These are phyloP conservation scores for human (Homo sapiens) DNA, from an alignment of 2,113 vertebrate genomes.

Conservation along the genomic window DNA sequence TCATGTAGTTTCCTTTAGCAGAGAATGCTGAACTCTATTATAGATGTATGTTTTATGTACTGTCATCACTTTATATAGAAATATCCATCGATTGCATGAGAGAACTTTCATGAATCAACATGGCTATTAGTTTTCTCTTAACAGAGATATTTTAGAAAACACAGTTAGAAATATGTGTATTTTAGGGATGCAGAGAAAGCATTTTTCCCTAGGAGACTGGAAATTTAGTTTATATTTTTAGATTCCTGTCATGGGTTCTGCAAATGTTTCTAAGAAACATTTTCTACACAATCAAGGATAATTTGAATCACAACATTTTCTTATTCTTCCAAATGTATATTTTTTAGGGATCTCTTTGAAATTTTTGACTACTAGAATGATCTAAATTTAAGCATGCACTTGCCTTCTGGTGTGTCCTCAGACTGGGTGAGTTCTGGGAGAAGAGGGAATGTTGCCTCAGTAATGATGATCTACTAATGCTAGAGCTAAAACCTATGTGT, in stretches of 20 bases:
- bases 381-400: conserved; percentile 56
- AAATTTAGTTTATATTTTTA: conserved; percentile 68
- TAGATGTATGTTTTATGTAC: conserved; percentile 35
- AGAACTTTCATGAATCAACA: conserved; percentile 56
- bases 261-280: conserved; percentile 63
- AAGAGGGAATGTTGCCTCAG: not conserved
- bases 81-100: conserved; percentile 3
- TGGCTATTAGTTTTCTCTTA: conserved; percentile 46
- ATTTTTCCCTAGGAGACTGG: conserved; percentile 49
- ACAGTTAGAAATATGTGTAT: conserved; percentile 63
- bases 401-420: conserved; percentile 32
- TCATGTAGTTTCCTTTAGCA: not conserved
- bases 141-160: conserved; percentile 64
- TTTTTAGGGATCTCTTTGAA: conserved; percentile 39
- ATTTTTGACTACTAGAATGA: conserved; percentile 51
- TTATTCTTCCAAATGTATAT: conserved; percentile 21
- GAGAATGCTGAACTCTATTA: conserved; percentile 25
- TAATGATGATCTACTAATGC: not conserved
- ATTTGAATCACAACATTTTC: conserved; percentile 67
- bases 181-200: conserved; percentile 60
- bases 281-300: conserved; percentile 69
- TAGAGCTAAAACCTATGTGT: not conserved
- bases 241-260: conserved; percentile 35
- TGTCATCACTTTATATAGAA: conserved; percentile 36
- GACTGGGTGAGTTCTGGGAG: conserved; percentile 12